These are phyloP conservation scores for Laticauda colubrina DNA, from an alignment of 2,113 vertebrate genomes.

Conservation along the genomic window DNA sequence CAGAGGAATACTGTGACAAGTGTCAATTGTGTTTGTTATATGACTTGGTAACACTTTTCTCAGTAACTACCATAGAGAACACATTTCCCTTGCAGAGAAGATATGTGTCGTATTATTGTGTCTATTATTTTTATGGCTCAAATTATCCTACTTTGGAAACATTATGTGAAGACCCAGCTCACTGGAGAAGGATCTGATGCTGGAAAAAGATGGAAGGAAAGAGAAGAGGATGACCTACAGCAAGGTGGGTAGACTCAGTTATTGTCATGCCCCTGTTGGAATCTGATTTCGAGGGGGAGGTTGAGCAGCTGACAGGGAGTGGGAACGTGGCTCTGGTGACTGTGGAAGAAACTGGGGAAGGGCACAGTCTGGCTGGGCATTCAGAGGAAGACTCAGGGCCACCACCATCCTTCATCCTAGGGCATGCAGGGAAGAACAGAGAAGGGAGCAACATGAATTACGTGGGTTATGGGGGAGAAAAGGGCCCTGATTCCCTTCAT, in stretches of 20 bases:
- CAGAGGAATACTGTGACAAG: not conserved
- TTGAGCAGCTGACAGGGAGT: no score
- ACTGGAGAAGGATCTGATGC: not conserved
- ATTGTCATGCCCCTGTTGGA: no score
- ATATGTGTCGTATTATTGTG: not conserved
- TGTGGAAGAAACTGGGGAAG: no score
- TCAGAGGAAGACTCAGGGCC: no score
- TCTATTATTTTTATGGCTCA: constrained; percentile 1
- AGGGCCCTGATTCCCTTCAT: no score
- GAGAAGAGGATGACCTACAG: not conserved
- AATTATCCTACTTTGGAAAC: not conserved
- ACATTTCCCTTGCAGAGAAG: constrained; percentile 12
- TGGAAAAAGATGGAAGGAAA: not conserved
- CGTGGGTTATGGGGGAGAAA: no score
- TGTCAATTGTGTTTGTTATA: not conserved
- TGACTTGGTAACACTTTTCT: fast-evolving
- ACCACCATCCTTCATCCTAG: no score
- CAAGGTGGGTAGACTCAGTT: not conserved
- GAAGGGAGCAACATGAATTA: no score
- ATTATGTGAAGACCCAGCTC: not conserved
- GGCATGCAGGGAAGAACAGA: no score
- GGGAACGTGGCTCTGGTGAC: no score
- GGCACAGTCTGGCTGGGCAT: no score
- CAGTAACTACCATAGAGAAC: not conserved
- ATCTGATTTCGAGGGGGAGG: no score